These are phyloP conservation scores for Amblyraja radiata DNA, from an alignment of 2,797 vertebrate genomes.

Conservation along the genomic window DNA sequence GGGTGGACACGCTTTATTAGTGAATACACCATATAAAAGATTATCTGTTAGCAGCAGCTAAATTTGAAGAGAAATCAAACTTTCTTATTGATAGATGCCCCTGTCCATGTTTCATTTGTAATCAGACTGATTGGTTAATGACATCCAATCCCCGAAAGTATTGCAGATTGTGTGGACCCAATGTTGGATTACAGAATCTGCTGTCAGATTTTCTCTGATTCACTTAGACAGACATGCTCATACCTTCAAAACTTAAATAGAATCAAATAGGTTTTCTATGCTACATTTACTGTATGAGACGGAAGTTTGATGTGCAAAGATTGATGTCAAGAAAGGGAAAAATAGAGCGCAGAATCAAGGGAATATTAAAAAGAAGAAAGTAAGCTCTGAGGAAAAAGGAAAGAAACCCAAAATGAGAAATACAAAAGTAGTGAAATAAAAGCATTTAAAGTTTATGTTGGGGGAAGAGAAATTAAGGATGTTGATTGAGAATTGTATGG, in stretches of 20 bases:
- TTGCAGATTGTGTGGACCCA: neutral
- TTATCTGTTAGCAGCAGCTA: neutral
- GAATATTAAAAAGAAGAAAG: neutral
- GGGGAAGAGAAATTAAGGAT: neutral
- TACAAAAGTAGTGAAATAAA: neutral
- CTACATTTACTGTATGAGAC: neutral
- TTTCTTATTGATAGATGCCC: neutral
- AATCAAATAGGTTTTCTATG: neutral
- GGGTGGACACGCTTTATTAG: neutral
- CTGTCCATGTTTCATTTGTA: neutral
- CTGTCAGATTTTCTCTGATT: neutral
- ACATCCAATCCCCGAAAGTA: neutral
- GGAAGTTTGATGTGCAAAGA: neutral
- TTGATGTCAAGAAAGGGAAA: neutral
- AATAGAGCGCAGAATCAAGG: neutral
- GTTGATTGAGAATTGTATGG: neutral
- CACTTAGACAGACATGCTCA: neutral
- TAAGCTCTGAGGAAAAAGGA: neutral
- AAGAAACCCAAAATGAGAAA: neutral
- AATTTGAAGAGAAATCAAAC: neutral
- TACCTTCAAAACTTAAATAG: neutral
- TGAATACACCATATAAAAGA: neutral
- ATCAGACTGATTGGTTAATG: neutral
- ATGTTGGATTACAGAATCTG: neutral
- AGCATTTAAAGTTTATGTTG: neutral